Evolutionary conservation across 2,888 invertebrate genomes (phyloP).

Genomic region (Nymphalis polychloros): DNA sequence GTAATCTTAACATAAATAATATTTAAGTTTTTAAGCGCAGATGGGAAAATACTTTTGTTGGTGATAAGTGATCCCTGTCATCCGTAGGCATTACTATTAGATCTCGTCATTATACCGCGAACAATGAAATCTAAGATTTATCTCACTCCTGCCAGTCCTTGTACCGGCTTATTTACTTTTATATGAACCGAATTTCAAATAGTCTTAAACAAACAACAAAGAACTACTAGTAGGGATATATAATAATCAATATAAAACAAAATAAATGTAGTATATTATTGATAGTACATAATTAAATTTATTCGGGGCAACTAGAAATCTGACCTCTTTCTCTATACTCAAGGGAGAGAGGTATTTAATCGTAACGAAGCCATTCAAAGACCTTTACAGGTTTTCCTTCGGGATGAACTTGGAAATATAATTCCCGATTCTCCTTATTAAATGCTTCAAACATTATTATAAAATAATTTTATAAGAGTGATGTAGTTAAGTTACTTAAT

Average conservation of each 20-base stretch:
- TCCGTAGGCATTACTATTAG: no score
- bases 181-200: no score
- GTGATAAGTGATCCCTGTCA: no score
- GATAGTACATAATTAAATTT: constrained; percentile 3
- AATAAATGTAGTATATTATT: not conserved
- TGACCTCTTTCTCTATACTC: constrained; percentile 12
- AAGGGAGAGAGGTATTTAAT: constrained; percentile 19
- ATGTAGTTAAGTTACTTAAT: not conserved
- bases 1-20: no score
- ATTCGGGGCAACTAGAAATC: constrained; percentile 10
- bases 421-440: not conserved
- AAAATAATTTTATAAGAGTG: not conserved
- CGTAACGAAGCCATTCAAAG: constrained; percentile 27
- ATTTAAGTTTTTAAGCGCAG: no score
- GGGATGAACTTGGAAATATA: constrained; percentile 16
- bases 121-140: no score
- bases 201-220: not conserved
- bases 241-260: not conserved
- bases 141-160: no score
- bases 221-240: not conserved
- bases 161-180: no score
- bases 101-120: no score
- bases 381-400: constrained; percentile 24
- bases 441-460: not conserved
- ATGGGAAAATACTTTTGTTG: no score